A percentile compares a stretch with the other conserved stretches of the same genome.
These are phyloP conservation scores for Chiroxiphia lanceolata DNA, from an alignment of 2,797 vertebrate genomes.

Conservation along the genomic window DNA sequence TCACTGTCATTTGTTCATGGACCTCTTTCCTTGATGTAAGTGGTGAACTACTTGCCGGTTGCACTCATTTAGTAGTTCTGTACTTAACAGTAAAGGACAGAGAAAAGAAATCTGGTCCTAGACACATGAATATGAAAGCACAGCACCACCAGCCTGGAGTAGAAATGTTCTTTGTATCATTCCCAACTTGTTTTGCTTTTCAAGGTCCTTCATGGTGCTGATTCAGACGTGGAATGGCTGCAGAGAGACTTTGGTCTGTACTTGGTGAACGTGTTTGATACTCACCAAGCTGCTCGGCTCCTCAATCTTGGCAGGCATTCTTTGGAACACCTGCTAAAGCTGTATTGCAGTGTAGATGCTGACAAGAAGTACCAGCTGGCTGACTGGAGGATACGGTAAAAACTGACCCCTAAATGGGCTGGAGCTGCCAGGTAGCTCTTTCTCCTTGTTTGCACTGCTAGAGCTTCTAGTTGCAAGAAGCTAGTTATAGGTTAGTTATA, in stretches of 20 bases:
- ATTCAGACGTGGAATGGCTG: conserved; percentile 96
- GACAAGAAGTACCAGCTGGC: conserved; percentile 97
- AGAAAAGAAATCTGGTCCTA: not conserved
- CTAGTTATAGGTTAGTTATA: not conserved
- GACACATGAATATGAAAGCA: not conserved
- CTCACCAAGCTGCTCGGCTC: conserved; percentile 91
- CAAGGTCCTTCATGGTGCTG: conserved; percentile 95
- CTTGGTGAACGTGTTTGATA: conserved; percentile 95
- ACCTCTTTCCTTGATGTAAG: not conserved
- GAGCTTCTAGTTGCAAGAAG: not conserved
- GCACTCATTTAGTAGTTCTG: not conserved
- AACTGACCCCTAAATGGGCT: not conserved
- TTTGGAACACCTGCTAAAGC: conserved; percentile 89
- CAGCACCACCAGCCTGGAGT: not conserved
- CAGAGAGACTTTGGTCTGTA: conserved; percentile 96
- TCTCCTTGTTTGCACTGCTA: not conserved
- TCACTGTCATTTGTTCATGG: not conserved
- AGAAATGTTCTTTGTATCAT: not conserved
- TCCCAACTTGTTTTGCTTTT: not conserved
- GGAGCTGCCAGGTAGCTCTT: not conserved
- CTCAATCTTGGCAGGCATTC: conserved; percentile 91
- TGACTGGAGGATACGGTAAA: conserved; percentile 96
- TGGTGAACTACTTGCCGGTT: not conserved
- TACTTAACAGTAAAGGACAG: not conserved
- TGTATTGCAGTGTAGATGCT: conserved; percentile 85